Conservation (phyloP, 2,113 vertebrate genomes). For the Xiphias gladius region DNA sequence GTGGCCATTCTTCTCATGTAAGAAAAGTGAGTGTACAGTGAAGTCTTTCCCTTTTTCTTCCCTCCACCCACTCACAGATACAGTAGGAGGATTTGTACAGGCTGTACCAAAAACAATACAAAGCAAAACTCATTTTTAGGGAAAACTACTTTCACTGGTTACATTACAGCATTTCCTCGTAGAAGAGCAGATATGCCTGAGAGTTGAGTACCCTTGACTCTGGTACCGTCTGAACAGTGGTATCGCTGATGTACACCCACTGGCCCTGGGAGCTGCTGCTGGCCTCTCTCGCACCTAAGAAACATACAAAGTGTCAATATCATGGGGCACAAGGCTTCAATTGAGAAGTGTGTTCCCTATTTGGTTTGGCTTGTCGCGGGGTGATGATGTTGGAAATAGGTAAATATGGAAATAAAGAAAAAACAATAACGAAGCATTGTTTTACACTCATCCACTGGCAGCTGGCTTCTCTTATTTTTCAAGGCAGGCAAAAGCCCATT, state of each 20-base stretch:
- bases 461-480: not conserved
- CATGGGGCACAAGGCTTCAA: not conserved
- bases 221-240: slow-evolving; percentile 92
- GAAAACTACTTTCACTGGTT: slow-evolving; percentile 15
- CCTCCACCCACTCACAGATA: slow-evolving; percentile 14
- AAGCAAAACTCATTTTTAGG: slow-evolving; percentile 24
- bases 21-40: slow-evolving; percentile 20
- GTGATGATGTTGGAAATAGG: not conserved
- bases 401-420: not conserved
- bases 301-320: slow-evolving; percentile 50
- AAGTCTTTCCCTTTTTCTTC: slow-evolving; percentile 43
- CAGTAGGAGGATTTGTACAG: slow-evolving; percentile 30
- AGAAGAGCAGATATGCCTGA: slow-evolving; percentile 99
- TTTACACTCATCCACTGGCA: not conserved
- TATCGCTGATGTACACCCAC: slow-evolving; percentile 97
- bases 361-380: not conserved
- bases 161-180: slow-evolving; percentile 89
- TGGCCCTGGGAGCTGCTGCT: slow-evolving; percentile 85
- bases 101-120: slow-evolving; percentile 19
- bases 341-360: not conserved
- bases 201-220: slow-evolving; percentile 95
- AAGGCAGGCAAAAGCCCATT: not conserved
- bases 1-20: slow-evolving; percentile 19
- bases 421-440: not conserved
- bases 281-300: slow-evolving; percentile 89